Evolutionary conservation across 2,888 invertebrate species (phyloP).

Genomic region (Yponomeuta plumbellus): DNA sequence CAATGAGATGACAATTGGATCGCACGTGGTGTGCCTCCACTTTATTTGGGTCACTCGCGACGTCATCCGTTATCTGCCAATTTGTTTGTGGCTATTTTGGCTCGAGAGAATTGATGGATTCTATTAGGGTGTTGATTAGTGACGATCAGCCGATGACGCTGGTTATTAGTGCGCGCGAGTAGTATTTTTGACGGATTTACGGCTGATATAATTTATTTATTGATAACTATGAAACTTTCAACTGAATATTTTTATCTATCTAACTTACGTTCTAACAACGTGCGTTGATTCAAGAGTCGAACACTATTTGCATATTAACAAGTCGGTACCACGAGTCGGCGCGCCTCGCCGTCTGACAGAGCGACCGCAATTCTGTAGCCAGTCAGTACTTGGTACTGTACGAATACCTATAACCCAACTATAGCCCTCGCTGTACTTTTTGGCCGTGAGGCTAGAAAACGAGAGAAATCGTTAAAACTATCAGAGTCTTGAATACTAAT

Average conservation of each 20-base stretch:
- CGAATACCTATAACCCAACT: not conserved
- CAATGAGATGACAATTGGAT: not conserved
- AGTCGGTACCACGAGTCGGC: not conserved
- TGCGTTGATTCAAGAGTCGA: no score
- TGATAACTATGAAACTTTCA: no score
- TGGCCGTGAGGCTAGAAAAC: not conserved
- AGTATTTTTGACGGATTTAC: no score
- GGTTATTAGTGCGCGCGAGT: not conserved
- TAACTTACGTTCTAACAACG: no score
- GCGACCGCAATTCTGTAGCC: not conserved
- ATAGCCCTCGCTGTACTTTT: not conserved
- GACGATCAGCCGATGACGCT: not conserved
- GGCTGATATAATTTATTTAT: no score
- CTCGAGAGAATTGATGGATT: not conserved
- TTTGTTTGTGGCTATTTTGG: not conserved
- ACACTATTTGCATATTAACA: not conserved
- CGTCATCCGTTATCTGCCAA: not conserved
- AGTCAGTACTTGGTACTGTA: not conserved
- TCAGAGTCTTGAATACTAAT: not conserved
- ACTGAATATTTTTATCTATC: no score
- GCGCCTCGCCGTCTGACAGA: conserved; percentile 7
- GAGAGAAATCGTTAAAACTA: no score
- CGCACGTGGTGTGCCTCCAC: not conserved
- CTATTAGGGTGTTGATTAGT: not conserved
- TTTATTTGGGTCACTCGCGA: not conserved